Base-by-base conservation (phyloP, 2,113 vertebrate species). In the Strix uralensis region DNA sequence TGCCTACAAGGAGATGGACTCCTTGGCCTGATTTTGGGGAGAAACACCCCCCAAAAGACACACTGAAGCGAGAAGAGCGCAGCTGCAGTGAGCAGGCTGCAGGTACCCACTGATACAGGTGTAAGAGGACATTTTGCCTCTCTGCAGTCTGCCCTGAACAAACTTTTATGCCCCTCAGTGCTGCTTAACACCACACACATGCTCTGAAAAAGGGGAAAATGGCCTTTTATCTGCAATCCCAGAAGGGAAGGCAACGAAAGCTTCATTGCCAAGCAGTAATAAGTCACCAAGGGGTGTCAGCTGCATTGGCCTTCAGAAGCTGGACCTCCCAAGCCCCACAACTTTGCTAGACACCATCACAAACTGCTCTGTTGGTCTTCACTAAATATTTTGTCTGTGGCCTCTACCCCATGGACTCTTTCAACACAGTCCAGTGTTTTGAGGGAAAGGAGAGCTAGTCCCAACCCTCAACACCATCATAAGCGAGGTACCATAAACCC, bases 111-210 rank as follows among this genome's bases (percentile, higher is more conserved):
- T 1, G 16, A 49, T 15, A 42, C 29, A 49, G 34, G 51, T 21
- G 17, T 13, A 13, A 58, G 11, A 67, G 15, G 51, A 34, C 15
- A 15, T 40, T 49, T 22, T 66, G 42, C 11, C 4, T 42, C 59
- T 32, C 72, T 8, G 10, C 52, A 18, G 13, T 3, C 23, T 13
- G 20, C 36, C 36, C 52, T 6, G 6, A 52, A 20, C 12, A 30
- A 65, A 47, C 23, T 30, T 51, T 52, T 36, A 66, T 4, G 11
- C 14, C 22, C 18, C 15, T 26, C 40, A 49, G 42, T 42, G 23
- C 34, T 27, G 22, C 29, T 19, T 13, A 81, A 51, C 32, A 8
- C 13, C n/a, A 30, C 21, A 2, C 1, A 2, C 1, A 4, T 14
- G 26, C 22, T 18, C 57, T 11, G 5, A 47, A 88, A 82, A 73